Evolutionary conservation across 2,888 invertebrate genomes (phyloP).

Genomic region (Leucoptera coffeella): DNA sequence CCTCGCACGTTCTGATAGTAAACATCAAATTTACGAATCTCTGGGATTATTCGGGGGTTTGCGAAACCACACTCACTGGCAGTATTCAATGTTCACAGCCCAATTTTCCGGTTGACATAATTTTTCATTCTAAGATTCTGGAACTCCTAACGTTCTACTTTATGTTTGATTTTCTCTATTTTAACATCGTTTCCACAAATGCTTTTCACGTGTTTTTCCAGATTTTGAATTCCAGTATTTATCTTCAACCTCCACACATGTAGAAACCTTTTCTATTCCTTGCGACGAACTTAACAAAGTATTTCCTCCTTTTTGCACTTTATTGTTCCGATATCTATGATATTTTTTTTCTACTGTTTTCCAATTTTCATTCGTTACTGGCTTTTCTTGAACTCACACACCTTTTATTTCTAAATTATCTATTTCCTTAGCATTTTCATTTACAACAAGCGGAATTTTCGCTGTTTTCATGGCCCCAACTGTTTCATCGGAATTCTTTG

Average conservation of each 20-base stretch:
- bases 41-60: background rate
- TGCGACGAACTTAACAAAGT: too few relatives aligned
- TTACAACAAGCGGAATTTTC: background rate
- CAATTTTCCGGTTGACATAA: background rate
- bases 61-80: slow-evolving; percentile 2
- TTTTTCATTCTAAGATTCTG: background rate
- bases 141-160: background rate
- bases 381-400: background rate
- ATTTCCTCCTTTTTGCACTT: too few relatives aligned
- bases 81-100: background rate
- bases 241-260: slow-evolving; percentile 1
- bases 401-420: too few relatives aligned
- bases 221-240: background rate
- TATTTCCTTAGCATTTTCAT: too few relatives aligned
- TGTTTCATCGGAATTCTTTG: too few relatives aligned
- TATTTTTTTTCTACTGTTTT: background rate
- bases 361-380: background rate
- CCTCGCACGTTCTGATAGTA: background rate
- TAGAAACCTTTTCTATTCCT: background rate
- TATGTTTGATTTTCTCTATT: background rate
- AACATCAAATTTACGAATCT: background rate
- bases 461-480: too few relatives aligned
- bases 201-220: background rate
- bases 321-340: too few relatives aligned
- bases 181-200: background rate